These are phyloP conservation scores for Rhinolophus sinicus DNA, from an alignment of 2,113 vertebrate species.

Conservation along the genomic window DNA sequence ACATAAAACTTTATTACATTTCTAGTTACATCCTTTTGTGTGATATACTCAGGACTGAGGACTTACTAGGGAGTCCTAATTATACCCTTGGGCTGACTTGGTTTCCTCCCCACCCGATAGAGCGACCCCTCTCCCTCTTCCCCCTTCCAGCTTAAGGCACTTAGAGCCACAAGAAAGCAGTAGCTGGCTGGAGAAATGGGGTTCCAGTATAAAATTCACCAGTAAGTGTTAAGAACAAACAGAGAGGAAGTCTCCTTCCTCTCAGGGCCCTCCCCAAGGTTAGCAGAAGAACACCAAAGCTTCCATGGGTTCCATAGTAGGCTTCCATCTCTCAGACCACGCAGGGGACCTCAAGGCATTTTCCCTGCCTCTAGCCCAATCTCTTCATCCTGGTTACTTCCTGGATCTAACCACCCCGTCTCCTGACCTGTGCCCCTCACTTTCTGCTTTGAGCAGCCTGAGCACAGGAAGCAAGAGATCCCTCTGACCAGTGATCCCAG, in stretches of 20 bases:
- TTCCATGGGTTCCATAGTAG: background rate
- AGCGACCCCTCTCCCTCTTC: background rate
- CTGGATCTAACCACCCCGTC: background rate
- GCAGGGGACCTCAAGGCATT: background rate
- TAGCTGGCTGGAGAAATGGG: background rate
- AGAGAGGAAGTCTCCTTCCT: background rate
- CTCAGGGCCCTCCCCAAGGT: background rate
- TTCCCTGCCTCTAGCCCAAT: background rate
- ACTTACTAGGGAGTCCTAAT: constrained; percentile 43
- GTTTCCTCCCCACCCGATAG: background rate
- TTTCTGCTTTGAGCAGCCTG: background rate
- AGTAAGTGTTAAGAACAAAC: background rate
- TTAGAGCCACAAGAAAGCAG: constrained; percentile 39
- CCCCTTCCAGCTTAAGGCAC: constrained; percentile 55
- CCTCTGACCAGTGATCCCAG: background rate
- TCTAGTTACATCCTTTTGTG: constrained; percentile 46
- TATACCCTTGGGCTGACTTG: constrained; percentile 10
- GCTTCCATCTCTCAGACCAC: background rate
- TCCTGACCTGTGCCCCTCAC: background rate
- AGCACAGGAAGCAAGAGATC: background rate
- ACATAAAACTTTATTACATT: constrained; percentile 74
- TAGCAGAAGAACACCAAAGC: background rate
- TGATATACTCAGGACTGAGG: constrained; percentile 53
- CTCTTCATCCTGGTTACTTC: constrained; percentile 1
- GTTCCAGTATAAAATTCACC: background rate